These are phyloP conservation scores for Collichthys lucidus DNA, from an alignment of 2,113 vertebrate species.

Conservation along the genomic window DNA sequence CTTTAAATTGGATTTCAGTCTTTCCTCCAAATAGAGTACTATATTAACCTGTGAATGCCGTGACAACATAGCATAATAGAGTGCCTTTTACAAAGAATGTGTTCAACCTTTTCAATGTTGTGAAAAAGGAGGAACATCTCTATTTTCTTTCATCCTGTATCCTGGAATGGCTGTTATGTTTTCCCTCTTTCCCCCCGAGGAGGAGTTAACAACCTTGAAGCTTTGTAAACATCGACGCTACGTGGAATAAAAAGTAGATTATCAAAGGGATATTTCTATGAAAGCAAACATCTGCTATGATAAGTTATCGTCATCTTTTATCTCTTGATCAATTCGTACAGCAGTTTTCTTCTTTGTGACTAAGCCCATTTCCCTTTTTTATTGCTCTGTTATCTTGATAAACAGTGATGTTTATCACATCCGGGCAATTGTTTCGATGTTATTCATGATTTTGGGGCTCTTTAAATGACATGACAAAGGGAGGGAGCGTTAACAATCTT, in stretches of 20 bases:
- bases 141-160: slow-evolving; percentile 65
- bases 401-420: slow-evolving; percentile 61
- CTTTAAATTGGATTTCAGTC: slow-evolving; percentile 68
- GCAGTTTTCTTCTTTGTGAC: slow-evolving; percentile 50
- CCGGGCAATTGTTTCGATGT: slow-evolving; percentile 60
- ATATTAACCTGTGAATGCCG: slow-evolving; percentile 66
- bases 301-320: slow-evolving; percentile 72
- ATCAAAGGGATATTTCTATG: slow-evolving; percentile 75
- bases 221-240: slow-evolving; percentile 75
- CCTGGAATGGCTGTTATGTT: slow-evolving; percentile 67
- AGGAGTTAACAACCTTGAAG: slow-evolving; percentile 78
- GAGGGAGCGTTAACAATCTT: slow-evolving; percentile 34
- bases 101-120: slow-evolving; percentile 67
- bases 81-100: slow-evolving; percentile 58
- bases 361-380: slow-evolving; percentile 42
- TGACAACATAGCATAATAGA: slow-evolving; percentile 47
- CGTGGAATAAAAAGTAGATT: slow-evolving; percentile 70
- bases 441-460: slow-evolving; percentile 47
- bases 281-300: slow-evolving; percentile 72
- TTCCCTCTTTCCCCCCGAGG: slow-evolving; percentile 59
- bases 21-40: slow-evolving; percentile 43
- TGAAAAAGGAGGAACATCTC: slow-evolving; percentile 63
- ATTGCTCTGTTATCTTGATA: slow-evolving; percentile 59
- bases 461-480: slow-evolving; percentile 57
- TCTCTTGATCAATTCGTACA: slow-evolving; percentile 68